Conservation (phyloP, 2,113 vertebrate species). For the Terrapene triunguis region DNA sequence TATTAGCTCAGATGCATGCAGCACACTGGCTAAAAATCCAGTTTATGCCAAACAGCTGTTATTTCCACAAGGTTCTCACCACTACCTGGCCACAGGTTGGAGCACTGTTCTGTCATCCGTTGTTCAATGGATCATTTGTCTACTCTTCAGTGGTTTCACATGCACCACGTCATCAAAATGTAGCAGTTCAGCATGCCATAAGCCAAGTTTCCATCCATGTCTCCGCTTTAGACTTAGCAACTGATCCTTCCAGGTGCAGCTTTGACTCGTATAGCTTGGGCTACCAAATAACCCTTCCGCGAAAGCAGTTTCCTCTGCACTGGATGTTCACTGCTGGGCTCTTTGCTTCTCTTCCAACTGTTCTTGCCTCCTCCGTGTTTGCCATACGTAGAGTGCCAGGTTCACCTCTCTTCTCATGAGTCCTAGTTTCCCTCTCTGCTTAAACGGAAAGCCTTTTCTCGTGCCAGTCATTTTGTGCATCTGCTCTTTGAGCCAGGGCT, state of each 20-base stretch:
- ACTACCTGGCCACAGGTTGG: background rate
- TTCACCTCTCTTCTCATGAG: background rate
- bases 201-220: background rate
- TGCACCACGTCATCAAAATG: background rate
- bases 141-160: background rate
- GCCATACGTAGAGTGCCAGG: background rate
- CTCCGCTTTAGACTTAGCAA: background rate
- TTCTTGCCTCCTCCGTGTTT: background rate
- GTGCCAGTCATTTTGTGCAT: accelerated
- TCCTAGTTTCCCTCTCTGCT: background rate
- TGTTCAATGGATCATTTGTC: background rate
- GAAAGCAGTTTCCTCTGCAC: background rate
- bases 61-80: background rate
- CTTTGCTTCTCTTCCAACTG: background rate
- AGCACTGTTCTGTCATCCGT: background rate
- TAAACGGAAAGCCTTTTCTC: background rate
- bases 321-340: background rate
- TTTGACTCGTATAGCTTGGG: background rate
- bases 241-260: background rate
- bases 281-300: background rate
- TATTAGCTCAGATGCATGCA: accelerated
- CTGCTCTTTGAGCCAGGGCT: background rate
- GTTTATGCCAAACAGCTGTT: background rate
- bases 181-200: background rate
- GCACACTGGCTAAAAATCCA: background rate